Conservation (phyloP, 2,797 vertebrate species). For the Darevskia mixta region DNA sequence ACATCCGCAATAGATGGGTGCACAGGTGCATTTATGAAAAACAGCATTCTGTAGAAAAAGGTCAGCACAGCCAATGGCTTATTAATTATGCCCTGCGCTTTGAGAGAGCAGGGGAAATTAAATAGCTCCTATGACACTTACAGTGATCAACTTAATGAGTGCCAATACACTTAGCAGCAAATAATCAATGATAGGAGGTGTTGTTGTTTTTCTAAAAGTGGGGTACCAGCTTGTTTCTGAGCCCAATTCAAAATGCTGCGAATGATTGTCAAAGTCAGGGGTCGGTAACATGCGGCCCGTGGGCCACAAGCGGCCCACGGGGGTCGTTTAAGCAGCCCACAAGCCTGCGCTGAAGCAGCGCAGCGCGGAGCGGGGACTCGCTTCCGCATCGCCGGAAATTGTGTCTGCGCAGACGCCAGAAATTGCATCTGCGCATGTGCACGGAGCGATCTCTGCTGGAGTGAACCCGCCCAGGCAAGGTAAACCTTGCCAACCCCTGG, state of each 20-base stretch:
- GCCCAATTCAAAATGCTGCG: neutral
- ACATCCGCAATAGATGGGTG: neutral
- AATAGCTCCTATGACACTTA: conserved; percentile 12
- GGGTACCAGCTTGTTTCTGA: neutral
- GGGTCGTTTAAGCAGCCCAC: no score
- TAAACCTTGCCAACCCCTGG: no score
- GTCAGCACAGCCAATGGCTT: neutral
- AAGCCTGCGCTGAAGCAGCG: no score
- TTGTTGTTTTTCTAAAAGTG: neutral
- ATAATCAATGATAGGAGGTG: neutral
- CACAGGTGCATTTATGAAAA: neutral
- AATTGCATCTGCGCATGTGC: no score
- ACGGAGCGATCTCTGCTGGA: no score
- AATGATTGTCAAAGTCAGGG: neutral
- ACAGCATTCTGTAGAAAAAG: neutral
- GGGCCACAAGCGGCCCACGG: no score
- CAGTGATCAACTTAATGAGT: conserved; percentile 8
- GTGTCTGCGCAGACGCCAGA: no score
- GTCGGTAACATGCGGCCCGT: no score
- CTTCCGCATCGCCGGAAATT: accelerated
- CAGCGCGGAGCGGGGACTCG: no score
- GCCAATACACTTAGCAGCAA: neutral
- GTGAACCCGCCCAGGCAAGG: no score
- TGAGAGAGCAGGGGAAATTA: neutral
- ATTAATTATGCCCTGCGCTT: neutral